Evolutionary conservation across 1,140 invertebrate species (phyloP).

Genomic region (Neodiprion pinetum): DNA sequence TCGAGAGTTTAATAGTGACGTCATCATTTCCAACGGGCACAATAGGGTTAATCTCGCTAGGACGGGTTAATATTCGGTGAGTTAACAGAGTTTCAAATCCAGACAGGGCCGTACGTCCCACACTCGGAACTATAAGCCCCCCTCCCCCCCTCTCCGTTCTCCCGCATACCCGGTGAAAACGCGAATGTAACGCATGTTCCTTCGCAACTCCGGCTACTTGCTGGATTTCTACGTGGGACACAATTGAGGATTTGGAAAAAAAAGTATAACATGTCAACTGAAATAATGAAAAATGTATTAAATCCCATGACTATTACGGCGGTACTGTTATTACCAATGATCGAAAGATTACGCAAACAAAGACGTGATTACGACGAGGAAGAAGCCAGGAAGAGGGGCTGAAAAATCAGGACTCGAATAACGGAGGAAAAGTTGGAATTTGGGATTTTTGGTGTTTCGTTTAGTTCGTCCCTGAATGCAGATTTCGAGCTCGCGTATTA

Average conservation of each 20-base stretch:
- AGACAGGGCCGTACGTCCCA: slow-evolving; percentile 44
- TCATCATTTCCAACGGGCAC: slow-evolving; percentile 63
- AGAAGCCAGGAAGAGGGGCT: neutral
- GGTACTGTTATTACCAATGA: too few species aligned
- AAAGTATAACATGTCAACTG: too few species aligned
- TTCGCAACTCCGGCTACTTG: too few species aligned
- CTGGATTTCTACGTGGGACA: too few species aligned
- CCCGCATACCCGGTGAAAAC: too few species aligned
- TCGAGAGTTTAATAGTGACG: slow-evolving; percentile 63
- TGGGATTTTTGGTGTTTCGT: slow-evolving; percentile 55
- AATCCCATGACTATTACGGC: too few species aligned
- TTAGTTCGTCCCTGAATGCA: slow-evolving; percentile 52
- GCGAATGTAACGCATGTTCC: too few species aligned
- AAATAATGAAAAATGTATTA: too few species aligned
- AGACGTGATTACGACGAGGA: neutral
- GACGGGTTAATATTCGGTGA: slow-evolving; percentile 62
- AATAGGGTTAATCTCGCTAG: slow-evolving; percentile 61
- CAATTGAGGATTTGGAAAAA: too few species aligned
- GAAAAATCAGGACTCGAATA: neutral
- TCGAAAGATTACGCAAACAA: too few species aligned
- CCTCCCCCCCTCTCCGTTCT: too few species aligned
- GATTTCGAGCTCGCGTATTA: slow-evolving; percentile 59
- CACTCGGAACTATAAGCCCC: neutral
- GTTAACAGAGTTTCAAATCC: slow-evolving; percentile 62
- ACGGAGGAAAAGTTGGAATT: slow-evolving; percentile 42